Evolutionary conservation across 2,113 vertebrate species (phyloP), one percentile per base, ranked within the genome.

Genomic region (Nycticorax nycticorax): DNA sequence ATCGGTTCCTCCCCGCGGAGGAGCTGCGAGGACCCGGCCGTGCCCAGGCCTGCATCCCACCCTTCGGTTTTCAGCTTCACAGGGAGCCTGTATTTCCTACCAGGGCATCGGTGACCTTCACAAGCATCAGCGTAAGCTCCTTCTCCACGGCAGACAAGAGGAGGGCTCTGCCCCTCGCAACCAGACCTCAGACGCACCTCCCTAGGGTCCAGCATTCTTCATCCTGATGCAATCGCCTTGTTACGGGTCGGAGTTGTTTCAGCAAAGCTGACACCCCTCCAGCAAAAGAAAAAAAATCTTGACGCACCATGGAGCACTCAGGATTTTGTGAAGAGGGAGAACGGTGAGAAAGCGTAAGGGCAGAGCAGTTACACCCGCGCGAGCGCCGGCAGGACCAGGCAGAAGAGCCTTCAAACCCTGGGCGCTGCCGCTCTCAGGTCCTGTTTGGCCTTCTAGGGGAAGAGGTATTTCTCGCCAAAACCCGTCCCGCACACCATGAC

Each of bases 51-150:
- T 1, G 9, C 26, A 20, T 8, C 52, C 28, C 45, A 18, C 19
- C 28, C 21, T 28, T 3, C 4, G 1, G 37, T 8, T 37, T 33
- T 18, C 11, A 8, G 13, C 14, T 21, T 18, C 35, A 27, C 14
- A 13, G 48, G 27, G 50, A 78, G 10, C 32, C 39, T 30, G 15
- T 12, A 6, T 7, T 28, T 32, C 35, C 13, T 28, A 20, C 8
- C 20, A 0, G 0, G 2, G 26, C 2, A 2, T 15, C 17, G 18
- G 33, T 10, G 27, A 27, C 47, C 30, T 53, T 37, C 9, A 2
- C 1, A 3, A 43, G 15, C 13, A 2, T 7, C 5, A 2, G 24
- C 32, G 45, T n/a, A n/a, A n/a, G n/a, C n/a, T n/a, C n/a, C n/a
- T n/a, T n/a, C n/a, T n/a, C n/a, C n/a, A 7, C 8, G 18, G 45